Evolutionary conservation across 1,140 invertebrate species (phyloP), one percentile per base, ranked within the genome.

Genomic region (Tetramorium simillimum): DNA sequence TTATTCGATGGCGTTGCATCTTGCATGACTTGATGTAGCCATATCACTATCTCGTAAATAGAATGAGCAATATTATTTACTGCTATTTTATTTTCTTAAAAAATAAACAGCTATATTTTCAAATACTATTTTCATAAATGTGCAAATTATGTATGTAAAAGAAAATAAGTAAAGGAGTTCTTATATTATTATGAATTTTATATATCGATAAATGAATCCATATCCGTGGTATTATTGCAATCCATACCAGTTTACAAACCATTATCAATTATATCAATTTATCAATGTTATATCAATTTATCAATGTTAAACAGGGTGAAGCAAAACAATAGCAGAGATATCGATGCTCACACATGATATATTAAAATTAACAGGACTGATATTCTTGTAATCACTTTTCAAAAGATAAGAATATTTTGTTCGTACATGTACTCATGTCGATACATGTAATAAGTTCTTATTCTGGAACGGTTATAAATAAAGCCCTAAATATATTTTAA

Each of bases 21-120:
- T 72, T 60, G 46, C 21, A 82, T 73, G 18, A 82, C 37, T 60
- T 28, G 24, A 56, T 21, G 10, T 37, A 1, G 43, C 43, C 37
- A 16, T 58, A 73, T 73, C 24, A 46, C 24, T 18, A 33, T 72
- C 67, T n/a, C 40, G 28, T 73, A 82, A 73, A 58, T 82, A 49
- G 12, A 33, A 73, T 33, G 7, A 18, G 2, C 6, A n/a, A n/a
- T 58, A 72, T 46, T 58, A 58, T 46, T 70, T 58, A 72, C 21
- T 49, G 21, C 28, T 4, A 2, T 40, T 24, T 67, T 21, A 40
- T 70, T 40, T 28, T 56, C 5, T 43, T 33, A 5, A 70, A 72
- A 56, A 24, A 18, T 40, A 24, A 53, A 3, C 2, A 70, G 37
- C 3, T 28, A 7, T 4, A 46, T 43, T 46, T n/a, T 78, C 18